Conservation (phyloP, 2,797 vertebrate species). For the Ispidina picta region DNA sequence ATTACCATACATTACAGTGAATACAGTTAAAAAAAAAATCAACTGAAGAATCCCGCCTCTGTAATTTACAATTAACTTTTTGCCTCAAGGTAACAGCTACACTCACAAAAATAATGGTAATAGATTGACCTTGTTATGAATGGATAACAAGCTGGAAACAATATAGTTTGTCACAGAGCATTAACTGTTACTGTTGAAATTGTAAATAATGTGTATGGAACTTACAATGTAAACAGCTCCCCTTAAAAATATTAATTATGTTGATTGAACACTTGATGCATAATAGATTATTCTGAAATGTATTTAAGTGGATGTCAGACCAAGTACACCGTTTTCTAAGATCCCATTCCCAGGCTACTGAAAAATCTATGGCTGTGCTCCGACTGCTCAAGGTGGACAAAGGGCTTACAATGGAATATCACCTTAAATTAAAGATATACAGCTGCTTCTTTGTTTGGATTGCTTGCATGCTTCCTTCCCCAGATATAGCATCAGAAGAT, state of each 20-base stretch:
- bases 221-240: slow-evolving; percentile 47
- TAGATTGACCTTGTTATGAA: slow-evolving; percentile 77
- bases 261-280: slow-evolving; percentile 67
- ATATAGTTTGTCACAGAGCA: slow-evolving; percentile 77
- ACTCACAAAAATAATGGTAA: slow-evolving; percentile 76
- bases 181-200: slow-evolving; percentile 73
- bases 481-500: background rate
- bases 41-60: slow-evolving; percentile 37
- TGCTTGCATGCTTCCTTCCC: background rate
- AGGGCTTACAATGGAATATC: background rate
- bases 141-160: slow-evolving; percentile 77
- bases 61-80: slow-evolving; percentile 78
- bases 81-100: slow-evolving; percentile 74
- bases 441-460: background rate
- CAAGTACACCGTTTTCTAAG: background rate
- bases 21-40: slow-evolving; percentile 17
- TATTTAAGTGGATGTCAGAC: slow-evolving; percentile 43
- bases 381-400: background rate
- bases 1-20: slow-evolving; percentile 31
- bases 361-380: background rate
- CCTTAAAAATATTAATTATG: slow-evolving; percentile 77
- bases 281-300: slow-evolving; percentile 56
- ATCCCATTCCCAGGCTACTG: background rate
- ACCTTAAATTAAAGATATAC: background rate
- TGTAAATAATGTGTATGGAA: slow-evolving; percentile 66